phyloP scores from a whole-genome alignment of 2,113 vertebrate genomes.

The Pantherophis guttatus region DNA sequence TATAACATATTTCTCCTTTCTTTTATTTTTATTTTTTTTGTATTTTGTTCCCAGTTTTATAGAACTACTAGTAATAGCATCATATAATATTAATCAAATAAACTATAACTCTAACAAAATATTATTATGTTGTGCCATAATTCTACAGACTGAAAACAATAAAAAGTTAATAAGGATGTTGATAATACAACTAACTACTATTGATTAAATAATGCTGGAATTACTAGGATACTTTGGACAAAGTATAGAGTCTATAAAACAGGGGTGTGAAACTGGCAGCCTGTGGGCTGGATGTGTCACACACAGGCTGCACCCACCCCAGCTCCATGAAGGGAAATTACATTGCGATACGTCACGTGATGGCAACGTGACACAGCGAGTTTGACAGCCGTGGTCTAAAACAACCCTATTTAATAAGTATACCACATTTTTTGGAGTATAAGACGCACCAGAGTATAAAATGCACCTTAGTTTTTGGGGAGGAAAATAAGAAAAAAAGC shows the following conservation, averaged over 20 bases:
- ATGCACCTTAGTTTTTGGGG: no score
- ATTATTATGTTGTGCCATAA: not conserved
- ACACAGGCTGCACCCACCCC: no score
- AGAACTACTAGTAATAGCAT: not conserved
- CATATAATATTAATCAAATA: not conserved
- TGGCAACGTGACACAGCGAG: no score
- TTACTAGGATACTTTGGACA: not conserved
- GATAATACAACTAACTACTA: not conserved
- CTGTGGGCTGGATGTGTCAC: no score
- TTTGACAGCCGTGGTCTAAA: not conserved
- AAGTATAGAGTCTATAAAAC: not conserved
- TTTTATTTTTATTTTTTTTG: conserved; percentile 5
- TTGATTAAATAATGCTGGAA: not conserved
- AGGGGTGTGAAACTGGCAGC: no score
- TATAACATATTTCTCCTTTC: not conserved
- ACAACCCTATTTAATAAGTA: no score
- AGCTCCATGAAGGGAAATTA: no score
- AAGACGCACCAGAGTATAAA: no score
- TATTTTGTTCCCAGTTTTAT: not conserved
- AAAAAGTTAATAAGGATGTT: not conserved
- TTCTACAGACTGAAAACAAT: not conserved
- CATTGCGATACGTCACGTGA: no score
- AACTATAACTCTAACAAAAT: not conserved
- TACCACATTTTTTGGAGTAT: not conserved
- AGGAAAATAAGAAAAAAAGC: no score